Evolutionary conservation across 2,113 vertebrate species (phyloP), one percentile per base, ranked within the genome.

Genomic region (Hirundichthys speculiger): DNA sequence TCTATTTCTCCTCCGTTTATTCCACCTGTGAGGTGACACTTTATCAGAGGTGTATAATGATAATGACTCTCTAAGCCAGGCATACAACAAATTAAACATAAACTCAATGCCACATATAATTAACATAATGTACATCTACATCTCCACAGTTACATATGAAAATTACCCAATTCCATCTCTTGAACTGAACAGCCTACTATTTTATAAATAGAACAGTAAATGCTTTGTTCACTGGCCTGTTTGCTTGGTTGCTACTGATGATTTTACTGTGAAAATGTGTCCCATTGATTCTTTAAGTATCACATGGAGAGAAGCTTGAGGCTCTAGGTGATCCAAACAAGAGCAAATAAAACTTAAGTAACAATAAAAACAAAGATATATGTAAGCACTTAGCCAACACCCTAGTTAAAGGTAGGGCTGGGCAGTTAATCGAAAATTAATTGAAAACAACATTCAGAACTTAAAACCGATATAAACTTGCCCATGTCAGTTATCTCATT

Each of bases 271-370:
- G 30, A 84, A 86, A 86, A 77, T 63, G 45, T 59, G 22, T 25
- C 25, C 52, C 62, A 80, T 77, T 86, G 42, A 76, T 82, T 53
- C 42, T 51, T 19, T n/a, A 8, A 4, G 24, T 55, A 73, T 90
- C 86, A 90, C 90, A 91, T 84, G 88, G 34, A 42, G 30, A 56
- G 56, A 69, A 8, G 74, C 87, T 68, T 14, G 18, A 41, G 82
- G 81, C 82, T 66, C 50, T 59, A 3, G 16, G 2, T 50, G 64
- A 62, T 71, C 5, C 1, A 22, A 45, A 46, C 16, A 21, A 51
- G 47, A 45, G 25, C 16, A 72, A 42, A 50, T 19, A 67, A 51
- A 45, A 49, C 14, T 55, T 30, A 58, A 69, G 20, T 4, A n/a
- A 67, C 6, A 22, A 65, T 46, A 18, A 61, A 67, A 43, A 39